These are phyloP conservation scores for Panagrolaimus sp. DNA, from an alignment of 1,140 invertebrate species.

Conservation along the genomic window DNA sequence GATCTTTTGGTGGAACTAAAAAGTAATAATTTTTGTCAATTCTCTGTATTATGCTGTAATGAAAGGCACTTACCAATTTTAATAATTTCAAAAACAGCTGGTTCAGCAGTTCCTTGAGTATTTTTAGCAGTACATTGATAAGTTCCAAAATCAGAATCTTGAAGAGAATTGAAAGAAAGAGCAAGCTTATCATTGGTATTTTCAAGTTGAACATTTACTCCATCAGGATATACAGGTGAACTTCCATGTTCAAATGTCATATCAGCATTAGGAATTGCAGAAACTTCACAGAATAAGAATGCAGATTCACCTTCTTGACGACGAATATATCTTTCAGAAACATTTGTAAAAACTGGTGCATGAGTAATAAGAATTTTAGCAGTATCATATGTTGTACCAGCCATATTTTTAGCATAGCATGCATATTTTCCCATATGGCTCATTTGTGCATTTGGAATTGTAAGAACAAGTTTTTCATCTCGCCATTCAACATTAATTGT, in stretches of 20 bases:
- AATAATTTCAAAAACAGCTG: neutral
- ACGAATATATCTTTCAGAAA: neutral
- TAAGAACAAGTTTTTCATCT: conserved; percentile 1
- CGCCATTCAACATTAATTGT: neutral
- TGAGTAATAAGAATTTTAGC: neutral
- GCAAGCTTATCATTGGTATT: conserved; percentile 1
- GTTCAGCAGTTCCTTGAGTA: neutral
- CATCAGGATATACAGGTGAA: neutral
- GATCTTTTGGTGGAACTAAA: neutral
- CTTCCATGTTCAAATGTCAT: neutral
- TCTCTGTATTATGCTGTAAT: too few species aligned
- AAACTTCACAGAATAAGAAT: neutral
- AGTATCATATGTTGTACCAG: conserved; percentile 2
- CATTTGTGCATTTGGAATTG: neutral
- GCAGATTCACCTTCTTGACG: neutral
- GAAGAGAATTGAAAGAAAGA: neutral
- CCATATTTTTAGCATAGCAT: neutral
- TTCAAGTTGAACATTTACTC: neutral
- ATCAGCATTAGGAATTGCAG: neutral
- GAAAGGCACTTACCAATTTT: neutral
- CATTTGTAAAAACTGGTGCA: neutral
- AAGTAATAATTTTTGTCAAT: too few species aligned
- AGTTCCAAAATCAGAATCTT: conserved; percentile 1
- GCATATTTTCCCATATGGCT: conserved; percentile 2
- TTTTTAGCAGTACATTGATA: conserved; percentile 1